Percentiles rank a stretch among this genome's conserved stretches.
These are phyloP conservation scores for Eidolon dupreanum DNA, from an alignment of 2,797 vertebrate genomes.

Conservation along the genomic window DNA sequence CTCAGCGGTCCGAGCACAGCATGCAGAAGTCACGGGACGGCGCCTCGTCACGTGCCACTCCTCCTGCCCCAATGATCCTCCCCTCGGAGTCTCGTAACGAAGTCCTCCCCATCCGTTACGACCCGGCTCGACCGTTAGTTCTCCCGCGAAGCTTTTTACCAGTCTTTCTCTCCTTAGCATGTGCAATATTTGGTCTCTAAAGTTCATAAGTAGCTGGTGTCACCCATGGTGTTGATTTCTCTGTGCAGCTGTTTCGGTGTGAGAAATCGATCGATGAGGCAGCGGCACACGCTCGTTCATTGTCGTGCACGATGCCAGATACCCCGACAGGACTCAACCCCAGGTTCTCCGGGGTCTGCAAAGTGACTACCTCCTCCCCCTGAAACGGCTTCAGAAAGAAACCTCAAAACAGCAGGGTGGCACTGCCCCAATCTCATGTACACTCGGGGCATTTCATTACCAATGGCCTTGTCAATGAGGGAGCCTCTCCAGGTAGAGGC, in stretches of 20 bases:
- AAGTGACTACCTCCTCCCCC: background rate
- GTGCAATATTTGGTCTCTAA: background rate
- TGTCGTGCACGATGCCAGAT: background rate
- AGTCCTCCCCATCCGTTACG: background rate
- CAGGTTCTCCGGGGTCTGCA: background rate
- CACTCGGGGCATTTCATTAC: background rate
- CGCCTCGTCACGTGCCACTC: background rate
- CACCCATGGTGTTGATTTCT: background rate
- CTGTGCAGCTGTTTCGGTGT: background rate
- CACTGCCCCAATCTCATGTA: background rate
- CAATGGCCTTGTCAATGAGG: background rate
- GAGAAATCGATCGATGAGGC: background rate
- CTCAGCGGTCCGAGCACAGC: background rate
- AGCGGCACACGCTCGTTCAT: background rate
- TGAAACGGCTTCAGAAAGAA: background rate
- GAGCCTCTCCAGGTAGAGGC: background rate
- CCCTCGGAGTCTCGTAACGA: too few relatives aligned
- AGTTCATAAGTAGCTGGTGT: background rate
- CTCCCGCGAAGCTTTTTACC: background rate
- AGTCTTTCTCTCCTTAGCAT: background rate
- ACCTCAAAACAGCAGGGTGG: background rate
- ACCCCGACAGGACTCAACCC: background rate
- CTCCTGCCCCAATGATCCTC: background rate
- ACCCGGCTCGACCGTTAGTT: background rate
- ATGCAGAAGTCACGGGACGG: background rate